Conservation (phyloP, 1,140 invertebrate species). For the Epicauta chinensis region DNA sequence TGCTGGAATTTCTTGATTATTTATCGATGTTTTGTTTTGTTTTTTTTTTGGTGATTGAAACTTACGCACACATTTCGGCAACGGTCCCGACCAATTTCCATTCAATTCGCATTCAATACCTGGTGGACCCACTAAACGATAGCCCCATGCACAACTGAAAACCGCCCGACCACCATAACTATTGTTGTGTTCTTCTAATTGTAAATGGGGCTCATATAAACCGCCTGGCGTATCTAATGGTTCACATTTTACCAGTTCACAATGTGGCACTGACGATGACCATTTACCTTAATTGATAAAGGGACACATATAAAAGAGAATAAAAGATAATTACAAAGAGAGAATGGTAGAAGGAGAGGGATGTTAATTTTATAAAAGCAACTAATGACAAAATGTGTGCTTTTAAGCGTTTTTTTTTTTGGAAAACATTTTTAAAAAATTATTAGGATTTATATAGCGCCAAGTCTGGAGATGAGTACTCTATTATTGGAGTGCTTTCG, state of each 20-base stretch:
- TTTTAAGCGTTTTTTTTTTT: too few relatives aligned
- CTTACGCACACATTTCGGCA: slow-evolving; percentile 67
- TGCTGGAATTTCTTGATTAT: slow-evolving; percentile 46
- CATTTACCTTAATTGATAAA: slow-evolving; percentile 55
- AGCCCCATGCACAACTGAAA: slow-evolving; percentile 78
- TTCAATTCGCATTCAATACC: slow-evolving; percentile 69
- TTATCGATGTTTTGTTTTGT: too few relatives aligned
- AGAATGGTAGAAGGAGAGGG: too few relatives aligned
- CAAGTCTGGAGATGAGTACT: too few relatives aligned
- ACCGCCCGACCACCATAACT: slow-evolving; percentile 62
- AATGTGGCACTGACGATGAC: slow-evolving; percentile 65
- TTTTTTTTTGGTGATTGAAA: slow-evolving; percentile 9
- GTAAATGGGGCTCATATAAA: slow-evolving; percentile 48
- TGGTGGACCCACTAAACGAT: slow-evolving; percentile 62
- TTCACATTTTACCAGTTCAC: slow-evolving; percentile 68
- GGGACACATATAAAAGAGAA: too few relatives aligned
- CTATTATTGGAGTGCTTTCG: too few relatives aligned
- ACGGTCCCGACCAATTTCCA: slow-evolving; percentile 69
- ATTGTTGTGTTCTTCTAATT: slow-evolving; percentile 56
- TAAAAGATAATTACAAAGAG: too few relatives aligned
- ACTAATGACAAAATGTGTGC: too few relatives aligned
- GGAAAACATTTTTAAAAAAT: too few relatives aligned
- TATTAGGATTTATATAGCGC: too few relatives aligned
- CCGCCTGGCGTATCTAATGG: slow-evolving; percentile 48
- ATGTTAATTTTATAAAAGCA: too few relatives aligned